Evolutionary conservation across 2,888 invertebrate species (phyloP), one percentile per base, ranked within the genome.

Genomic region (Tanytarsus gracilentus): DNA sequence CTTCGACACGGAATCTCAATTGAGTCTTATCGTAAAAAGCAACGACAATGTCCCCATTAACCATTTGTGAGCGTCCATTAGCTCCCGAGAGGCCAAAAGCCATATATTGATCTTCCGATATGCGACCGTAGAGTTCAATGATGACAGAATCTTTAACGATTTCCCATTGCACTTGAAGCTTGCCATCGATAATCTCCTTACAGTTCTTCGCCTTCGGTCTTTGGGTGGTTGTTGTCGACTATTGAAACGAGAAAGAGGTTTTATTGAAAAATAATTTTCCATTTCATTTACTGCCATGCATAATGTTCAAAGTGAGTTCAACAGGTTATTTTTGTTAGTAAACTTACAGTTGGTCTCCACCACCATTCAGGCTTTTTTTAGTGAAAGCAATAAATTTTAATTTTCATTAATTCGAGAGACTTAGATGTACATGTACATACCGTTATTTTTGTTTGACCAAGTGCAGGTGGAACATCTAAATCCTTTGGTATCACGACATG

Each of bases 291-390:
- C 4, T 30, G 8, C 8, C 11, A 30, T 9, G 14, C 16, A n/a
- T 39, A 39, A 39, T n/a, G 11, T 27, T 44, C 18, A 1, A 14
- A 11, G 14, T n/a, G 7, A n/a, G 16, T n/a, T 44, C 44, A 44
- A 44, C 44, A 44, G 23, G 9, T 30, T 16, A 53, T 48, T 16
- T 11, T 55, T 51, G 29, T 14, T 29, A 56, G 27, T 25, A 36
- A 50, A 87, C 90, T 90, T 79, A 91, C 91, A 73, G n/a, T n/a
- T n/a, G 90, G 89, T 74, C 87, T 87, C 76, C 91, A 91, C 91
- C 90, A 91, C 90, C 90, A 91, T 69, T 87, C 83, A 72, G 91
- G 91, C 91, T 91, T 70, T 69, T 67, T 69, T 67, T 33, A 6
- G 2, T n/a, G 14, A 65, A 66, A 64, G 65, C 51, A 61, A 30